Percentiles rank a stretch among this genome's conserved stretches.
These are phyloP conservation scores for Scaptomyza caliginosa DNA, from an alignment of 2,888 invertebrate genomes.

Conservation along the genomic window DNA sequence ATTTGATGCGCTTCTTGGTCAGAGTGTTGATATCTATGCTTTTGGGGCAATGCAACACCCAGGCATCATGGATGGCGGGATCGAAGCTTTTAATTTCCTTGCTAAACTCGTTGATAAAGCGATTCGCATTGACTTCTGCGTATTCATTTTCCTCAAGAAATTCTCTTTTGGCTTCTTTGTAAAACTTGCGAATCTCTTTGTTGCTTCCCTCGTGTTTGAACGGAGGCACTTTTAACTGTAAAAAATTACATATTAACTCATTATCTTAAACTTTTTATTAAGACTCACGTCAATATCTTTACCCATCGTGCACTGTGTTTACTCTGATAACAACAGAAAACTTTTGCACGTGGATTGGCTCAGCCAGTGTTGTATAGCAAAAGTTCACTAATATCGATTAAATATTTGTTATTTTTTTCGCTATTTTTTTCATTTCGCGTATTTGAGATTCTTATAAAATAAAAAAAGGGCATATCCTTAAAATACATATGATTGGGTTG, in stretches of 20 bases:
- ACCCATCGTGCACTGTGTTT: background rate
- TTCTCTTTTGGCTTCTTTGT: conserved; percentile 19
- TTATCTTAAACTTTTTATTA: background rate
- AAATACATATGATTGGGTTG: too few species aligned
- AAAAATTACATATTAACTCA: background rate
- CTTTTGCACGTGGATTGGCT: background rate
- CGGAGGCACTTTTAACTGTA: background rate
- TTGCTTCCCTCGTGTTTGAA: background rate
- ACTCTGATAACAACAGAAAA: background rate
- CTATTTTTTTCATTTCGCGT: background rate
- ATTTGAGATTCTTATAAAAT: too few species aligned
- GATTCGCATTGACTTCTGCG: background rate
- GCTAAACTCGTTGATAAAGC: conserved; percentile 11
- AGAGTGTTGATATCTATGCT: conserved; percentile 24
- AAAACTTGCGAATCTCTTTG: background rate
- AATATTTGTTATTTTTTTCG: background rate
- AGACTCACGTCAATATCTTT: background rate
- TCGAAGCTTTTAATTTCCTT: conserved; percentile 39
- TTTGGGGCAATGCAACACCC: conserved; percentile 64
- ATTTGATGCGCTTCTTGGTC: conserved; percentile 47
- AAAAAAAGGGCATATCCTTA: too few species aligned
- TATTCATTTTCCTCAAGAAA: conserved; percentile 46
- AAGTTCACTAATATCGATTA: background rate
- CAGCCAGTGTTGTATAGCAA: background rate
- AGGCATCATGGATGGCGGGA: conserved; percentile 46